Conservation (phyloP, 2,888 invertebrate genomes). For the Melikaiella ostensackeni region DNA sequence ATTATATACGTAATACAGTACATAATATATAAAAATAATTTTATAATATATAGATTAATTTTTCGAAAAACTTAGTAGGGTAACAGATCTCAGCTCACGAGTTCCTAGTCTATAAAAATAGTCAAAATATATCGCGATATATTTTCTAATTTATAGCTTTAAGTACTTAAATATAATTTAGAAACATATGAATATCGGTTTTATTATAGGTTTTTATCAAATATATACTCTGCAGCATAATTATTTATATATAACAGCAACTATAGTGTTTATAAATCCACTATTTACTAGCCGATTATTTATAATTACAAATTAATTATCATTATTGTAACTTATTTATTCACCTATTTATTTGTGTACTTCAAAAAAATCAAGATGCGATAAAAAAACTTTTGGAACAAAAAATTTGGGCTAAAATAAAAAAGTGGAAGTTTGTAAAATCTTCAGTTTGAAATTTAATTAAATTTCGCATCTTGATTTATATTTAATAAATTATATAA, state of each 20-base stretch:
- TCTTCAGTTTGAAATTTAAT: not conserved
- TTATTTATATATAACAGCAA: conserved; percentile 18
- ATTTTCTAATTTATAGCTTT: not conserved
- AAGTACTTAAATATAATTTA: not conserved
- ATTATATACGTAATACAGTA: conserved; percentile 2
- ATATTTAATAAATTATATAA: not conserved
- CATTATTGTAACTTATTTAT: not conserved
- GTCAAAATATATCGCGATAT: not conserved
- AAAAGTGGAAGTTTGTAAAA: not conserved
- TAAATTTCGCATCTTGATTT: not conserved
- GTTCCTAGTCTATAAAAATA: conserved; percentile 15
- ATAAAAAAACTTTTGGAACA: not conserved
- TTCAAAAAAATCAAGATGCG: not conserved
- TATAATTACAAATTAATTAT: conserved; percentile 5
- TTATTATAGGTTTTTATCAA: not conserved
- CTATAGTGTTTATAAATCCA: conserved; percentile 9
- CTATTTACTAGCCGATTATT: not conserved
- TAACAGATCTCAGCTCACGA: conserved; percentile 36
- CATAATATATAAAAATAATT: not conserved
- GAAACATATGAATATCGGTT: not conserved
- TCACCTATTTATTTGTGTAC: not conserved
- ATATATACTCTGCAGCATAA: not conserved
- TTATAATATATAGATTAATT: not conserved
- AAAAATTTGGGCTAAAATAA: not conserved
- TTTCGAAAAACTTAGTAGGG: conserved; percentile 31